Percentiles rank a stretch among this genome's conserved stretches.
These are phyloP conservation scores for Aradus depressus DNA, from an alignment of 2,888 invertebrate genomes.

Conservation along the genomic window DNA sequence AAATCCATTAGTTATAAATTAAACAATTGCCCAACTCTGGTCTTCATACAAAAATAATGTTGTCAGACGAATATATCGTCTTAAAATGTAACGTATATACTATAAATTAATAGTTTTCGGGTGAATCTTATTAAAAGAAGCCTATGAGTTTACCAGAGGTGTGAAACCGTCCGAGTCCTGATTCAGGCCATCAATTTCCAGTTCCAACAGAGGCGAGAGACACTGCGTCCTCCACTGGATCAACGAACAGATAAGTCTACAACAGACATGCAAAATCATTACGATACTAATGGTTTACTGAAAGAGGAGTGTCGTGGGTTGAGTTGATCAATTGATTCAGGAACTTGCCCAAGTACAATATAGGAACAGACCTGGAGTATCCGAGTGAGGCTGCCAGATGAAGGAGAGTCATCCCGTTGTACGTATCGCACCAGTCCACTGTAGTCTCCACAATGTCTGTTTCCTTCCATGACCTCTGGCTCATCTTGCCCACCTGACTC, in stretches of 20 bases:
- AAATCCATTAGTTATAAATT: too few species aligned
- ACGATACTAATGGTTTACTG: neutral
- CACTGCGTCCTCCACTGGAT: constrained; percentile 83
- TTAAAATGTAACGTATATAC: too few species aligned
- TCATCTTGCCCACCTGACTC: constrained; percentile 67
- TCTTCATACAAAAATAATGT: too few species aligned
- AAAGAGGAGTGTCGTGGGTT: too few species aligned
- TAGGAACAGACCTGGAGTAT: constrained; percentile 48
- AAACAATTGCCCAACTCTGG: too few species aligned
- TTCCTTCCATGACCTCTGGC: constrained; percentile 46
- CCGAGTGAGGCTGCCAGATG: constrained; percentile 87
- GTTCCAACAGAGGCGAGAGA: constrained; percentile 71
- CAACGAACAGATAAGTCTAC: constrained; percentile 65
- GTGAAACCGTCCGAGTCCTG: constrained; percentile 84
- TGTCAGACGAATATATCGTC: too few species aligned
- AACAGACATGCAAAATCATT: neutral
- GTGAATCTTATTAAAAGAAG: too few species aligned
- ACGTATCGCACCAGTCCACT: constrained; percentile 48
- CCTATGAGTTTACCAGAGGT: constrained; percentile 60
- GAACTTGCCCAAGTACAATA: too few species aligned
- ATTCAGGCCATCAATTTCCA: constrained; percentile 83
- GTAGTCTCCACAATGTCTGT: constrained; percentile 17
- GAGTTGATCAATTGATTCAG: too few species aligned
- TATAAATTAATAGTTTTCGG: too few species aligned
- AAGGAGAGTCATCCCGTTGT: constrained; percentile 61